Conservation (phyloP, 2,113 vertebrate genomes). For the Albula goreensis region DNA sequence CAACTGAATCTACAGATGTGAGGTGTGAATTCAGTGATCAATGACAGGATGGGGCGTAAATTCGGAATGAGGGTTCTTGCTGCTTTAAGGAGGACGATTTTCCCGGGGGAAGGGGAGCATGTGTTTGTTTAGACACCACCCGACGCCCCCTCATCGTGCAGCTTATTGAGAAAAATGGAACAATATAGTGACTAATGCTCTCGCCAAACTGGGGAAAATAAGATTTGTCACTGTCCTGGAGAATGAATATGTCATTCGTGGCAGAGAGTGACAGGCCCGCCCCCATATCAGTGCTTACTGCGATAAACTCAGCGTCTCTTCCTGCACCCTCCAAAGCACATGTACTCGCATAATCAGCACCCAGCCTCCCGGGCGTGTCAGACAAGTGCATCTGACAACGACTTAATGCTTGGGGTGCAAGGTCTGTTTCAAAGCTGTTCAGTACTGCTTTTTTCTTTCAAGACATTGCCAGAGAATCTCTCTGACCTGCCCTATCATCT, state of each 20-base stretch:
- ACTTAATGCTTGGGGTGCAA: not conserved
- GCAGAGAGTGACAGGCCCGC: not conserved
- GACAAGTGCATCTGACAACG: not conserved
- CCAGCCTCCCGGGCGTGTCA: not conserved
- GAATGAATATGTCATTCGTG: slow-evolving; percentile 5
- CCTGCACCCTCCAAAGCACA: not conserved
- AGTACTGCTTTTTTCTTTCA: not conserved
- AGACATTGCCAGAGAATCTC: too few relatives aligned
- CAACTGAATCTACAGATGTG: not conserved
- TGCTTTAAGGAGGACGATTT: not conserved
- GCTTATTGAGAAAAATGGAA: not conserved
- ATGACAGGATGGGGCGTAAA: not conserved
- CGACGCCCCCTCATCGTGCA: not conserved
- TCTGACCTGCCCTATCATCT: too few relatives aligned
- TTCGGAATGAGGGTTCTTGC: not conserved
- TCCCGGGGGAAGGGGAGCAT: not conserved
- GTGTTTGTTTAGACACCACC: not conserved
- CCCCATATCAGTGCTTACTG: not conserved
- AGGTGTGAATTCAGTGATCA: not conserved
- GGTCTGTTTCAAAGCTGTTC: not conserved
- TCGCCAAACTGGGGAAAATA: not conserved
- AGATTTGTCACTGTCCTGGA: slow-evolving; percentile 12
- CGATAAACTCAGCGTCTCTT: slow-evolving; percentile 5
- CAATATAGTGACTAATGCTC: not conserved
- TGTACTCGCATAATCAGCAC: not conserved